Base-by-base conservation (phyloP, 2,113 vertebrate species). In the Heterotis niloticus region DNA sequence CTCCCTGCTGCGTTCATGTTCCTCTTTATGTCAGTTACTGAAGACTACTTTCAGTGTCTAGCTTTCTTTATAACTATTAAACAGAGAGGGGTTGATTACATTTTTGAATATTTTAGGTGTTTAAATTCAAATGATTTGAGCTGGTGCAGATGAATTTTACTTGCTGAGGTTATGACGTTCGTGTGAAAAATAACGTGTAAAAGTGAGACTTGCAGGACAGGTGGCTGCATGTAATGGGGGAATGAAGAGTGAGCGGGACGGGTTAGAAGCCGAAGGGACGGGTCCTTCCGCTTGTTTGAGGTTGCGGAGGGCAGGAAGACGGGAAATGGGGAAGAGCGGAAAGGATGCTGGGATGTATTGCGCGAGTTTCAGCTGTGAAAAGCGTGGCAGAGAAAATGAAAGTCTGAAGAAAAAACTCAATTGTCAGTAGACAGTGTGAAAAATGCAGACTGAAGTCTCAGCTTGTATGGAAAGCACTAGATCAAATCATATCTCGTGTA, bases 131-230 rank as follows among this genome's bases (percentile, higher is more conserved):
- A 62, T 54, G 54, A 59, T 0, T 69, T 57, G 26, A 28, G 24
- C 65, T 62, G 88, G 87, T 88, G 87, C 84, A 85, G 82, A 69
- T 83, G 65, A 34, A 17, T 62, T 88, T 91, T 85, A 86, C 86
- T 87, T 86, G 89, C 89, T 90, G 89, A 89, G 88, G 84, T 89
- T 87, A 89, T 90, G 89, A 91, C 75, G 88, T 91, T 91, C 88
- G 87, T 86, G 81, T 85, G 80, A 75, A 70, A 75, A 85, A 77
- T 81, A 17, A 20, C 20, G 2, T 62, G 2, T 14, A 17, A 62
- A 10, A 11, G 59, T 62, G 59, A 62, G 59, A 20, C 59, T 44
- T 44, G 34, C 34, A 44, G 34, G 34, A 44, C 7, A 44, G 34
- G 34, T 44, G 34, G 34, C 34, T 44, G 34, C 34, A 4, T 44